These are phyloP conservation scores for Bungarus multicinctus DNA, from an alignment of 2,113 vertebrate species.

Conservation along the genomic window DNA sequence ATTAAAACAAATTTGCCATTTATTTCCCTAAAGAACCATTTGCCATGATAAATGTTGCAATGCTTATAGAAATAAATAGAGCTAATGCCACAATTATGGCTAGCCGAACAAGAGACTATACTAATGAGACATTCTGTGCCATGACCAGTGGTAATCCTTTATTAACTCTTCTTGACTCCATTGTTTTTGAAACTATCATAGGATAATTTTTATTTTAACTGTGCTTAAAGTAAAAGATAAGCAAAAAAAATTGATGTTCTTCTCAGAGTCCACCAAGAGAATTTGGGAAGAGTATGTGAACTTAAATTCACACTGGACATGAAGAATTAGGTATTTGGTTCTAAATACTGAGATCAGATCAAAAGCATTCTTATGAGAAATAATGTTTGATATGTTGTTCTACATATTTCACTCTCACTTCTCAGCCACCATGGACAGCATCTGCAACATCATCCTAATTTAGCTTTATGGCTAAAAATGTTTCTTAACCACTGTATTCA, in stretches of 20 bases:
- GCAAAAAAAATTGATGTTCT: neutral
- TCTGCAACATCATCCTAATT: neutral
- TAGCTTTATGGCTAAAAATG: neutral
- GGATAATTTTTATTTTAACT: neutral
- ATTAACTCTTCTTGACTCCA: constrained; percentile 79
- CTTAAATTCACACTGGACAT: neutral
- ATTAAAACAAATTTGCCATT: neutral
- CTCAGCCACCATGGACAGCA: neutral
- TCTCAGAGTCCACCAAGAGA: neutral
- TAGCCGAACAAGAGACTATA: constrained; percentile 14
- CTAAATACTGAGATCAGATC: neutral
- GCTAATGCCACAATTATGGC: neutral
- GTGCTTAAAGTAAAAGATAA: neutral
- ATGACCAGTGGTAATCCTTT: constrained; percentile 70
- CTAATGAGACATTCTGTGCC: constrained; percentile 59
- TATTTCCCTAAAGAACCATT: neutral
- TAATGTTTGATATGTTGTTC: neutral
- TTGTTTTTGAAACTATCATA: neutral
- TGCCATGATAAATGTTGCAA: neutral
- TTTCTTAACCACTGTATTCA: neutral
- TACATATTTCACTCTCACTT: neutral
- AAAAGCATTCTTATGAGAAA: neutral
- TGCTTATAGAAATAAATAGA: neutral
- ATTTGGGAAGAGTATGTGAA: neutral
- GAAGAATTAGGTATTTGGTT: neutral